A percentile compares a stretch with the other conserved stretches of the same genome.
These are phyloP conservation scores for Gavialis gangeticus DNA, from an alignment of 2,113 vertebrate species.

Conservation along the genomic window DNA sequence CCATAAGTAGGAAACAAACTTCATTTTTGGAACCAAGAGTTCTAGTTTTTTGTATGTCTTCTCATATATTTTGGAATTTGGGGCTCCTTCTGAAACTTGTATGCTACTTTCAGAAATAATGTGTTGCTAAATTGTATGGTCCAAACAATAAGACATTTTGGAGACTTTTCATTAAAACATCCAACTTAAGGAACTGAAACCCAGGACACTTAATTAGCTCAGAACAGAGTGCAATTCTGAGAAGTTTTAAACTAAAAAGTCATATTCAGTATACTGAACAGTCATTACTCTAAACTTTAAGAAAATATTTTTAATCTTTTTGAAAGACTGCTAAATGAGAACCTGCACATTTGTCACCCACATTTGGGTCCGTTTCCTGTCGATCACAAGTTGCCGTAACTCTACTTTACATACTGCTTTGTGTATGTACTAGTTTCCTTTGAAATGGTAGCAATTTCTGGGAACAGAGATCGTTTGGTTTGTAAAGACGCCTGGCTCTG, in stretches of 20 bases:
- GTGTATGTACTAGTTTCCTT: not conserved
- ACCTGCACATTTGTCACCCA: not conserved
- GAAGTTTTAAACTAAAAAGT: no score
- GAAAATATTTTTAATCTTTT: not conserved
- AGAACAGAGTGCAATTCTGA: no score
- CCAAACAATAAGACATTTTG: not conserved
- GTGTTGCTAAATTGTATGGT: not conserved
- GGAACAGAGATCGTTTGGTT: not conserved
- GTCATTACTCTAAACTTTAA: not conserved
- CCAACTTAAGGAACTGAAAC: not conserved
- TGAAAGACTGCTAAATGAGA: not conserved
- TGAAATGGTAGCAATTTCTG: not conserved
- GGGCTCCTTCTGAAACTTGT: not conserved
- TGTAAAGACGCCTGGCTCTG: not conserved
- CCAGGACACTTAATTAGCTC: no score
- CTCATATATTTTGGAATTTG: fast-evolving
- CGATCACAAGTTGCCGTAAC: not conserved
- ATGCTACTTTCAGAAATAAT: not conserved
- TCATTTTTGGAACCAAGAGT: no score
- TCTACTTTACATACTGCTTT: not conserved
- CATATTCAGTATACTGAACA: no score
- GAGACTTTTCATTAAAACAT: not conserved
- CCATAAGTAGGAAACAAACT: no score
- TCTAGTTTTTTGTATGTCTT: not conserved
- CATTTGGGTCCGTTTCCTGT: not conserved